Percentiles rank a stretch among this genome's conserved stretches.
Conservation (phyloP, 2,113 vertebrate species). For the Gymnarchus niloticus region DNA sequence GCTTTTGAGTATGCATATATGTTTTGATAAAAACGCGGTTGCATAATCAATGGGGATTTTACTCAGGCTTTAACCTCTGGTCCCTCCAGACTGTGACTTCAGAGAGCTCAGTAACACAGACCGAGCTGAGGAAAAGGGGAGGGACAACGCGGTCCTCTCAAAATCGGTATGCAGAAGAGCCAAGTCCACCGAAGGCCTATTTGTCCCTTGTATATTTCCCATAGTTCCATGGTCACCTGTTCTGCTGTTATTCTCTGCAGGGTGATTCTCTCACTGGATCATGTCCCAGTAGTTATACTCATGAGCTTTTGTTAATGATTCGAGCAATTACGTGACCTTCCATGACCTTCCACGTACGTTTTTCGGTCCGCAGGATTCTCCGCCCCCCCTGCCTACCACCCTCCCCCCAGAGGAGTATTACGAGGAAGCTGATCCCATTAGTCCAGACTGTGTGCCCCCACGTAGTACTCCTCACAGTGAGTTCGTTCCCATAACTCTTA, state of each 20-base stretch:
- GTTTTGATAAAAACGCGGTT: not conserved
- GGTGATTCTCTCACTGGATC: not conserved
- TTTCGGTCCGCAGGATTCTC: constrained; percentile 62
- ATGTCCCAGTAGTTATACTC: not conserved
- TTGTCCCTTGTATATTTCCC: not conserved
- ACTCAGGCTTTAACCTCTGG: not conserved
- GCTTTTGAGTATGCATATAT: no score
- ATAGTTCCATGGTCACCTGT: not conserved
- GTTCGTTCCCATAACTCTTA: constrained; percentile 37
- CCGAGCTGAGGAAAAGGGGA: constrained; percentile 71
- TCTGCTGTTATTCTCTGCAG: not conserved
- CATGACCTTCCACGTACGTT: not conserved
- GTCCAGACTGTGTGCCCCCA: constrained; percentile 79
- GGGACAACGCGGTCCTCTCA: constrained; percentile 49
- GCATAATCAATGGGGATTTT: no score
- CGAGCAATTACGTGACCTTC: not conserved
- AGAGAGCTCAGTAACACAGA: constrained; percentile 78
- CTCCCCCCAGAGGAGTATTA: constrained; percentile 94
- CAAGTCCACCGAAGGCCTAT: not conserved
- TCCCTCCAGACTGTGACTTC: constrained; percentile 80
- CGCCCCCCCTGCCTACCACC: constrained; percentile 81
- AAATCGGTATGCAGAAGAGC: constrained; percentile 57
- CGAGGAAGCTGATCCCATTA: constrained; percentile 91
- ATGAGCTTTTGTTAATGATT: not conserved
- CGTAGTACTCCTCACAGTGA: constrained; percentile 87